phyloP scores from a whole-genome alignment of 2,113 vertebrate species.

The Hepsetus odoe region DNA sequence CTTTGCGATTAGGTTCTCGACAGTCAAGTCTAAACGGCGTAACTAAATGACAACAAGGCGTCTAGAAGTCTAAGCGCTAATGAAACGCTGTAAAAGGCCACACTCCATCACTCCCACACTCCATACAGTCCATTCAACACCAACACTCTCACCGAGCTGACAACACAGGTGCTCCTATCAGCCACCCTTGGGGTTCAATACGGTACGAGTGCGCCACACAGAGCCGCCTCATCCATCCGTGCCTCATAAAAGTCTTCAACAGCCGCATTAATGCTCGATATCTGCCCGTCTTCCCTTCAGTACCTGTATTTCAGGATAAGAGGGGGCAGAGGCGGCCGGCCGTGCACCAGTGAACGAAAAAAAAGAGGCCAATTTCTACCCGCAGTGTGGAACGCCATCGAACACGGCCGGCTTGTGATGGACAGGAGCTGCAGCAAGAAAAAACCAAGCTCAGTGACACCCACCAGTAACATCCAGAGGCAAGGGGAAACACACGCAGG shows the following conservation, averaged over 20 bases:
- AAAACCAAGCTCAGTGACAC: not conserved
- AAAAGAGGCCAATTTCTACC: constrained; percentile 17
- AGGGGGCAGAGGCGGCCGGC: not conserved
- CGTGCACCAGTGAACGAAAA: not conserved
- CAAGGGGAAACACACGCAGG: constrained; percentile 45
- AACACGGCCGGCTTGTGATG: not conserved
- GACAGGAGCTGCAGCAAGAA: not conserved
- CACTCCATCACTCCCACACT: not conserved
- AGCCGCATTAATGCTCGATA: no score
- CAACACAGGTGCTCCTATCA: not conserved
- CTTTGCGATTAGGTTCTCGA: not conserved
- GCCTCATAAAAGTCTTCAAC: constrained; percentile 27
- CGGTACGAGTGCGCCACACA: not conserved
- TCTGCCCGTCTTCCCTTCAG: constrained; percentile 10
- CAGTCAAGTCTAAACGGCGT: not conserved
- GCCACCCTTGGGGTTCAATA: not conserved
- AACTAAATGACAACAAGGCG: not conserved
- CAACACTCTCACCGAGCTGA: not conserved
- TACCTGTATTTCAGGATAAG: not conserved
- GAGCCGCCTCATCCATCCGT: not conserved
- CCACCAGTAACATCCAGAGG: constrained; percentile 32
- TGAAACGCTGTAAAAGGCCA: not conserved
- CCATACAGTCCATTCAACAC: not conserved
- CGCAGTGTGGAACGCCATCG: not conserved
- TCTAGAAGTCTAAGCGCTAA: not conserved